These are phyloP conservation scores for Panagrolaimus sp. DNA, from an alignment of 1,140 invertebrate species.

Conservation along the genomic window DNA sequence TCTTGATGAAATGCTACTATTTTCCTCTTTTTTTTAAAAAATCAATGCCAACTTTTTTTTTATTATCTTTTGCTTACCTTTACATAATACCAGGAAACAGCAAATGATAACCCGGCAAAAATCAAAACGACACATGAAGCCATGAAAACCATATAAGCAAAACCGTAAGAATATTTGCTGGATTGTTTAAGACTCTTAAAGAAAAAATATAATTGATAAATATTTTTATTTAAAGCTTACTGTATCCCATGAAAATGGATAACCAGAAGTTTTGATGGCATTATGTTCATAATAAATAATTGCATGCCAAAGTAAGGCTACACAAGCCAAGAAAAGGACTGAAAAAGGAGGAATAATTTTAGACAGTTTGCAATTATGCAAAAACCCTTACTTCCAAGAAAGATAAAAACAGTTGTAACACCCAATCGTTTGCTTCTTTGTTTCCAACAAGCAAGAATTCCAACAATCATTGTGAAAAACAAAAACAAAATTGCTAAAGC, in stretches of 20 bases:
- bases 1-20: background rate
- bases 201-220: background rate
- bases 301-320: background rate
- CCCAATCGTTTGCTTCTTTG: background rate
- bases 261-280: background rate
- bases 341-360: background rate
- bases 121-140: background rate
- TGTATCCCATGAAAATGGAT: background rate
- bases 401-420: background rate
- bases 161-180: background rate
- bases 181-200: slow-evolving; percentile 4
- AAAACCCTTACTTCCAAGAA: background rate
- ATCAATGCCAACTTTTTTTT: background rate
- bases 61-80: background rate
- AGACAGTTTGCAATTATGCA: background rate
- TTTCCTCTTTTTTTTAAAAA: background rate
- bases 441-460: background rate
- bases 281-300: background rate
- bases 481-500: background rate
- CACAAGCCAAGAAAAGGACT: slow-evolving; percentile 4
- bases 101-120: background rate
- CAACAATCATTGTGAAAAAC: background rate
- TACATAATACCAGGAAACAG: background rate
- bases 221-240: background rate
- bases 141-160: background rate